Conservation (phyloP, 2,113 vertebrate species). For the Oenanthe oenanthe region DNA sequence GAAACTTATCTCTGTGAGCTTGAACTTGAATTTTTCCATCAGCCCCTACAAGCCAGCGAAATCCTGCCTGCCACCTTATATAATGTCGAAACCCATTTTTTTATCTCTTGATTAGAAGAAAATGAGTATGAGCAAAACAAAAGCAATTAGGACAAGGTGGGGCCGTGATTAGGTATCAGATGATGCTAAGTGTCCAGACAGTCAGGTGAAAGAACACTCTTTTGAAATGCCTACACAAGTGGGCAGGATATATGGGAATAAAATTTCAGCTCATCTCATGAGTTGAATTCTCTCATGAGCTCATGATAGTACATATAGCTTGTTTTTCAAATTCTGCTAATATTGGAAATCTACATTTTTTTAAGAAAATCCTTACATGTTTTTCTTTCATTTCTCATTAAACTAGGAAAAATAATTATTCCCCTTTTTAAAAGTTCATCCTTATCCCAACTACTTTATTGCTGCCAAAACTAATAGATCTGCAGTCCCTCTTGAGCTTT, state of each 20-base stretch:
- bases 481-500: neutral
- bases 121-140: neutral
- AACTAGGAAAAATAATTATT: neutral
- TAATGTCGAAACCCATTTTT: neutral
- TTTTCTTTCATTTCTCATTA: neutral
- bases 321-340: neutral
- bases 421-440: neutral
- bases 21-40: neutral
- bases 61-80: neutral
- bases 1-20: neutral
- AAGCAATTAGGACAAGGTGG: neutral
- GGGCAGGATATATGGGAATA: neutral
- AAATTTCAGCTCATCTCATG: neutral
- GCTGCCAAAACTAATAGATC: slow-evolving; percentile 32
- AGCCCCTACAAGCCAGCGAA: neutral
- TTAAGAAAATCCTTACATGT: neutral
- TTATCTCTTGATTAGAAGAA: neutral
- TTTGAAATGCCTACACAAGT: neutral
- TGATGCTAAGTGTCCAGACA: neutral
- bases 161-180: neutral
- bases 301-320: neutral
- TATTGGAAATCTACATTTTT: neutral
- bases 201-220: neutral
- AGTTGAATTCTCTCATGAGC: neutral
- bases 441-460: neutral